Conservation (phyloP, 1,140 invertebrate species). For the Phortica variegata region DNA sequence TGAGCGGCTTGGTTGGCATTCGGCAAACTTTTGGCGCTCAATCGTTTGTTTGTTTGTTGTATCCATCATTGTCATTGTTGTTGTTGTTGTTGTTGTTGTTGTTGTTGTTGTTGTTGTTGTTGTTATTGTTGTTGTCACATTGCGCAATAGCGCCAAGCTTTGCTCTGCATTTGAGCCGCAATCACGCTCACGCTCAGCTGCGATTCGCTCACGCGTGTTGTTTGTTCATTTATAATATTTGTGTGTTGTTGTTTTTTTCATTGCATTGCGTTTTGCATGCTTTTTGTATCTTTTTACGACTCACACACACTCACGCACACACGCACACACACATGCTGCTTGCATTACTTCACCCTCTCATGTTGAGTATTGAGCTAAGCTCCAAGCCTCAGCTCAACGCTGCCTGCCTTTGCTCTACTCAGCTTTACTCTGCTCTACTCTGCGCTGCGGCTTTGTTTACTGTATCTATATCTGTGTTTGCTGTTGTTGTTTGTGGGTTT, state of each 20-base stretch:
- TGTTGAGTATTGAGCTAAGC: too few species aligned
- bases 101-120: conserved; percentile 8
- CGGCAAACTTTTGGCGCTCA: too few species aligned
- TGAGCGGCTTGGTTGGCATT: too few species aligned
- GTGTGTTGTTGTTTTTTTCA: conserved; percentile 23
- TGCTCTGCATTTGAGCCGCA: conserved; percentile 8
- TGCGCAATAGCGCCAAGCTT: conserved; percentile 41
- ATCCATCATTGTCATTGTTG: conserved; percentile 15
- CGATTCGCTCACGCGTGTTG: not conserved
- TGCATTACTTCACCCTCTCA: too few species aligned
- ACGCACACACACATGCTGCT: conserved; percentile 21
- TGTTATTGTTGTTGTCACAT: conserved; percentile 25
- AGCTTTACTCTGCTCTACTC: too few species aligned
- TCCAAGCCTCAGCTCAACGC: too few species aligned
- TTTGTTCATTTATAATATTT: conserved; percentile 3
- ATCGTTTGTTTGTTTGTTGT: too few species aligned
- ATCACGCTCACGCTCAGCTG: conserved; percentile 4
- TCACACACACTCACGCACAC: conserved; percentile 20
- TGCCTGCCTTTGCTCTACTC: too few species aligned
- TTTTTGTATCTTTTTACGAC: conserved; percentile 23
- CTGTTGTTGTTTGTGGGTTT: not conserved
- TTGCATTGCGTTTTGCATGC: conserved; percentile 19
- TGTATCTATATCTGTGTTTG: too few species aligned
- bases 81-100: conserved; percentile 12
- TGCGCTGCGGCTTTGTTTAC: too few species aligned